These are phyloP conservation scores for Setipinna tenuifilis DNA, from an alignment of 2,797 vertebrate species.

Conservation along the genomic window DNA sequence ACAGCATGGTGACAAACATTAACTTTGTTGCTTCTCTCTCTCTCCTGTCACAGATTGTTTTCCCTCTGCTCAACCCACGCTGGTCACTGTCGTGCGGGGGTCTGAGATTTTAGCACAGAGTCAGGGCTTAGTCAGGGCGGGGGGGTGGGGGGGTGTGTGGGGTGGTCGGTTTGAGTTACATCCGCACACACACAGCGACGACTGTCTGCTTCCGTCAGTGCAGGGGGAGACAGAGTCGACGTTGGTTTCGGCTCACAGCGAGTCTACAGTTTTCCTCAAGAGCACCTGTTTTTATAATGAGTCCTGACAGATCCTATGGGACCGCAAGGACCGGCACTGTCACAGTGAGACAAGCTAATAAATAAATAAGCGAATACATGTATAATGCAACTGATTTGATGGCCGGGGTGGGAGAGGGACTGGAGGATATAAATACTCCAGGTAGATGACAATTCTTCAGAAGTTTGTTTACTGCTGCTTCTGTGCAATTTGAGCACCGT, in stretches of 20 bases:
- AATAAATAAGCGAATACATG: constrained; percentile 47
- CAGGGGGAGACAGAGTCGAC: constrained; percentile 34
- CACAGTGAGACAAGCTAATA: constrained; percentile 31
- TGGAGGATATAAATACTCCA: constrained; percentile 46
- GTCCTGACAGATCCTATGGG: constrained; percentile 38
- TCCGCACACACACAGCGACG: neutral
- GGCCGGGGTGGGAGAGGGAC: constrained; percentile 29
- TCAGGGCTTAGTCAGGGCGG: neutral
- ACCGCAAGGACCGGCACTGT: constrained; percentile 24
- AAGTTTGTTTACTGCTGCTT: constrained; percentile 49
- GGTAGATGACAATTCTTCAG: constrained; percentile 41
- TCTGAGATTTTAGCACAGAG: neutral
- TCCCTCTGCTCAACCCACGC: constrained; percentile 47
- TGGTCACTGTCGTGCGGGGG: constrained; percentile 50
- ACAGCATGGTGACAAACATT: constrained; percentile 45
- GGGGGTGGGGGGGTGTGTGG: constrained; percentile 7
- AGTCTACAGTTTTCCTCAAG: constrained; percentile 16
- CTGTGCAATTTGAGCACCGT: constrained; percentile 30
- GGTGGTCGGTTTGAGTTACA: constrained; percentile 38
- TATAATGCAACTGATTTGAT: constrained; percentile 43
- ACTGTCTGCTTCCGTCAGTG: constrained; percentile 39
- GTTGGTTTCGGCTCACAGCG: constrained; percentile 23
- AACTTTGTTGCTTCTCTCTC: constrained; percentile 43
- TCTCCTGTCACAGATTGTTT: constrained; percentile 50
- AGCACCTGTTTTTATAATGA: constrained; percentile 48